Conservation (phyloP, 2,797 vertebrate species). For the Propithecus deckenii region DNA sequence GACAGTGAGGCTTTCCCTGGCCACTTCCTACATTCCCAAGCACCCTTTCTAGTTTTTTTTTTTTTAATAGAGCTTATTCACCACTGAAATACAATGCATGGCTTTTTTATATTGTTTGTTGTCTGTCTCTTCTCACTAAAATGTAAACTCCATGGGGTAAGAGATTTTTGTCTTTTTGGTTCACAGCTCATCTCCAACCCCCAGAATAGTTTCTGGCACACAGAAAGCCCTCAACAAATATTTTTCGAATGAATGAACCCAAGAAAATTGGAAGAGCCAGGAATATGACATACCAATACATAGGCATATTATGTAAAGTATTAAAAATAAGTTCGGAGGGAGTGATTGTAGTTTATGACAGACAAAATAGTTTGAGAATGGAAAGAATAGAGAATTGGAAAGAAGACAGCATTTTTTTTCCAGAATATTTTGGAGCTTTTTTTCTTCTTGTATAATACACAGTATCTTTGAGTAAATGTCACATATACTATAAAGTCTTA, state of each 20-base stretch:
- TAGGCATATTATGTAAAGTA: background rate
- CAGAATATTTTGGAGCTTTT: background rate
- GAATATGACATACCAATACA: background rate
- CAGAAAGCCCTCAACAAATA: background rate
- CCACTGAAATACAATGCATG: conserved; percentile 9
- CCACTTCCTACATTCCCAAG: background rate
- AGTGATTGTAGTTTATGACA: background rate
- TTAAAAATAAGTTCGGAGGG: background rate
- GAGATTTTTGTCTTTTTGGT: conserved; percentile 24
- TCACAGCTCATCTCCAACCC: background rate
- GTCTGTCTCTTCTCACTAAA: background rate
- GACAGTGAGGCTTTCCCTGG: background rate
- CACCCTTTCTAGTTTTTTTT: background rate
- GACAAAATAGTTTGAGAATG: background rate
- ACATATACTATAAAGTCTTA: background rate
- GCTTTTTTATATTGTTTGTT: background rate
- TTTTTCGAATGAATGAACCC: background rate
- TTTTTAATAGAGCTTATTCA: background rate
- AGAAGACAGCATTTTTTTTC: background rate
- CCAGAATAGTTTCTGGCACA: background rate
- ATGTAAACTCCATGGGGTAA: background rate
- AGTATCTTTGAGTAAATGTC: background rate
- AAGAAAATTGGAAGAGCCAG: background rate
- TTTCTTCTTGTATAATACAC: background rate
- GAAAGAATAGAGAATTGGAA: background rate